These are phyloP conservation scores for Bellardia bayeri DNA, from an alignment of 2,888 invertebrate species.

Conservation along the genomic window DNA sequence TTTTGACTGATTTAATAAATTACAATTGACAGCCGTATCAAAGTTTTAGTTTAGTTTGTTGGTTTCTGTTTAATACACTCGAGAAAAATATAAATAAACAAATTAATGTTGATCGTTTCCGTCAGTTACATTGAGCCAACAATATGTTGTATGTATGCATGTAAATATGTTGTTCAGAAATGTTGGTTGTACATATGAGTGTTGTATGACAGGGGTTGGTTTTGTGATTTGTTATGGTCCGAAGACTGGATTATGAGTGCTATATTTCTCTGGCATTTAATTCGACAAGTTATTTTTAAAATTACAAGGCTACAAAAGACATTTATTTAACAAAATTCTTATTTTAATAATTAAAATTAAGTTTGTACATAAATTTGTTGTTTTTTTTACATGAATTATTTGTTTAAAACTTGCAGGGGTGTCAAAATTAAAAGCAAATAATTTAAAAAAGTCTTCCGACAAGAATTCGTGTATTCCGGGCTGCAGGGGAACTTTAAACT, in stretches of 20 bases:
- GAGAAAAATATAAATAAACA: not conserved
- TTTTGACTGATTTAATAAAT: constrained; percentile 25
- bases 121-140: constrained; percentile 63
- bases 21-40: constrained; percentile 41
- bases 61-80: constrained; percentile 4
- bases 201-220: not conserved
- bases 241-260: not conserved
- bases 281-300: not conserved
- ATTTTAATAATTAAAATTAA: not conserved
- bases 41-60: constrained; percentile 13
- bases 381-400: not conserved
- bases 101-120: constrained; percentile 59
- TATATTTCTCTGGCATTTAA: not conserved
- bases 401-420: no score
- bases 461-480: no score
- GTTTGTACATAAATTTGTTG: not conserved
- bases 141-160: constrained; percentile 5
- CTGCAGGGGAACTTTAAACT: no score
- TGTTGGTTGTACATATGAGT: not conserved
- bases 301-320: not conserved
- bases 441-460: no score
- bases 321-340: not conserved
- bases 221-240: no score
- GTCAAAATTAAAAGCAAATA: no score
- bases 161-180: not conserved